Conservation (phyloP, 1,140 invertebrate species). For the Patella vulgata region DNA sequence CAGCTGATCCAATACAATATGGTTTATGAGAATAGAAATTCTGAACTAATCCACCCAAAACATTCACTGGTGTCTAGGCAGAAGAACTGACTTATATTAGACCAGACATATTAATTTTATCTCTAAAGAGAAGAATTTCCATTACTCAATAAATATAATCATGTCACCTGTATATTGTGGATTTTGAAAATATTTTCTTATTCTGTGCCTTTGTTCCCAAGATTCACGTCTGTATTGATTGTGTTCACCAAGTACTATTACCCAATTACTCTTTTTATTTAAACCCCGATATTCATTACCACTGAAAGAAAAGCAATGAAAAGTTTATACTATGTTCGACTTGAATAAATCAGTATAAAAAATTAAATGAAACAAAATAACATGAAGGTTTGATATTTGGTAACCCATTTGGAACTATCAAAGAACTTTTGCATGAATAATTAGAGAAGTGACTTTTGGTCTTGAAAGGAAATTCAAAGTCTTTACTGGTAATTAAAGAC, state of each 20-base stretch:
- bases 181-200: conserved; percentile 34
- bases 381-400: no score
- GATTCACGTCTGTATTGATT: conserved; percentile 61
- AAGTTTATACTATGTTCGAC: not conserved
- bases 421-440: not conserved
- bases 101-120: no score
- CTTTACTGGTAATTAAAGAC: not conserved
- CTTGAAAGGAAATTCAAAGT: not conserved
- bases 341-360: not conserved
- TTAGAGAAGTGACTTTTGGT: not conserved
- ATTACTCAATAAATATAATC: no score
- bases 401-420: no score
- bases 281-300: conserved; percentile 7
- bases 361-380: not conserved
- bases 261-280: conserved; percentile 39
- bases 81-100: no score
- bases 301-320: conserved; percentile 6
- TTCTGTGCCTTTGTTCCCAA: conserved; percentile 30
- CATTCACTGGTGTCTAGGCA: no score
- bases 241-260: conserved; percentile 70
- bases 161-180: conserved; percentile 34
- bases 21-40: not conserved
- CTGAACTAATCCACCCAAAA: not conserved
- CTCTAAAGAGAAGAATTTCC: no score
- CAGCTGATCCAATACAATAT: not conserved